These are phyloP conservation scores for Trachymyrmex cornetzi DNA, from an alignment of 1,140 invertebrate genomes.

Conservation along the genomic window DNA sequence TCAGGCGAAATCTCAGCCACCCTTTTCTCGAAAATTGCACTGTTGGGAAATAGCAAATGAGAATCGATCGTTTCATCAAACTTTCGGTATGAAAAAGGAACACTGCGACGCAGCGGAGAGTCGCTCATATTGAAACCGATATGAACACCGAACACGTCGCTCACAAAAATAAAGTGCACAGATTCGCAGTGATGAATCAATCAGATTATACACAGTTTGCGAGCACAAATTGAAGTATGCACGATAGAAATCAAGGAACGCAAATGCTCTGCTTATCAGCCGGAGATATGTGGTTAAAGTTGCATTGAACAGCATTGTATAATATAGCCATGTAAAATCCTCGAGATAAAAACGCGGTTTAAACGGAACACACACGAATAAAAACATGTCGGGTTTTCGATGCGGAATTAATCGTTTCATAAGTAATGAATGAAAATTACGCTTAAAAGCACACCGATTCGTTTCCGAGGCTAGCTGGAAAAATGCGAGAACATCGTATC, in stretches of 20 bases:
- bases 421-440: conserved; percentile 59
- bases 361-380: conserved; percentile 30
- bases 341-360: conserved; percentile 31
- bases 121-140: conserved; percentile 14
- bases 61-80: conserved; percentile 57
- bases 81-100: conserved; percentile 38
- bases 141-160: not conserved
- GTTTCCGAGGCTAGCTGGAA: conserved; percentile 7
- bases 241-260: conserved; percentile 39
- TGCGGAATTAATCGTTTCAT: conserved; percentile 51
- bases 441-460: conserved; percentile 51
- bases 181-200: conserved; percentile 30
- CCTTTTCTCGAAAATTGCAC: conserved; percentile 29
- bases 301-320: not conserved
- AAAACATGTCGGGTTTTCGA: conserved; percentile 38
- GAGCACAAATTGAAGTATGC: conserved; percentile 28
- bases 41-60: conserved; percentile 27
- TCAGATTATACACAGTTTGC: conserved; percentile 47
- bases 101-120: not conserved
- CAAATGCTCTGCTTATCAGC: conserved; percentile 40
- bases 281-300: not conserved
- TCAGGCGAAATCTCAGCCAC: not conserved
- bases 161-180: conserved; percentile 25
- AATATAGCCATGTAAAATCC: not conserved
- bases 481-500: conserved; percentile 37